Percentiles rank a stretch among this genome's conserved stretches.
These are phyloP conservation scores for Micropoecilia bifurca DNA, from an alignment of 2,797 vertebrate species.

Conservation along the genomic window DNA sequence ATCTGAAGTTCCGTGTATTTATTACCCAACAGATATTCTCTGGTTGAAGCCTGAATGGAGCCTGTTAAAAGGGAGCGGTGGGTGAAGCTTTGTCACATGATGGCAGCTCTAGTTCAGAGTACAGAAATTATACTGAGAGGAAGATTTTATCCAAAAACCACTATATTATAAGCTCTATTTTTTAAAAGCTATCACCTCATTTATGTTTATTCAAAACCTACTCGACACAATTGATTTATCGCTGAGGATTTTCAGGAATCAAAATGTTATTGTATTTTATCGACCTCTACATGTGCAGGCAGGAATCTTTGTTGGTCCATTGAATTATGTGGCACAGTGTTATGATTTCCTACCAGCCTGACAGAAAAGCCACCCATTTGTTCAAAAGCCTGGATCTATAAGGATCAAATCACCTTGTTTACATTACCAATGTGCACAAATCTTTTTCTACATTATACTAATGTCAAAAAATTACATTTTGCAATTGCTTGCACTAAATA, in stretches of 20 bases:
- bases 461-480: too few relatives aligned
- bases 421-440: too few relatives aligned
- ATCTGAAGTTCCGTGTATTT: background rate
- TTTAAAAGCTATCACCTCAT: background rate
- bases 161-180: background rate
- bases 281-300: background rate
- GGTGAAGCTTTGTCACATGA: conserved; percentile 19
- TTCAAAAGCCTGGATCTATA: background rate
- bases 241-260: background rate
- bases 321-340: background rate
- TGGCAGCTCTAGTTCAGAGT: conserved; percentile 25
- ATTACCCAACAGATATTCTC: background rate
- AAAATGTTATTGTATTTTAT: background rate
- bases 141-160: background rate
- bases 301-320: background rate
- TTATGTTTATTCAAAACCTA: background rate
- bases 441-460: too few relatives aligned
- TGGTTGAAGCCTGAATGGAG: background rate
- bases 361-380: background rate
- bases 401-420: background rate
- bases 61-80: background rate
- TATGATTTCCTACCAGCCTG: background rate
- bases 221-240: background rate
- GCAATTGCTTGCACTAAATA: too few relatives aligned
- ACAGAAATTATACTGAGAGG: conserved; percentile 13